Evolutionary conservation across 2,888 invertebrate species (phyloP).

Genomic region (Chesias legatella): DNA sequence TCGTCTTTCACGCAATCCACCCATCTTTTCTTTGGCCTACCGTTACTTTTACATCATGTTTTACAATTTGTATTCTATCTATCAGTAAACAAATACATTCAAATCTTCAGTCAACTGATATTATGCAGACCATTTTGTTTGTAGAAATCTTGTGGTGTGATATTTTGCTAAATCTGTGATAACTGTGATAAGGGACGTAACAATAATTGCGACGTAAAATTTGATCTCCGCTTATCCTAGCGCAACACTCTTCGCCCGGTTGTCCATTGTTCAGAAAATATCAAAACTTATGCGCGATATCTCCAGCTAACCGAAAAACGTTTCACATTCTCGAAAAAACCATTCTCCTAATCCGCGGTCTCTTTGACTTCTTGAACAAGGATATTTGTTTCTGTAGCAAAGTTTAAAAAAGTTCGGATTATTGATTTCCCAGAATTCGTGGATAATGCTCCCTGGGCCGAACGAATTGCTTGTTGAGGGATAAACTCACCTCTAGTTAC

Average conservation of each 20-base stretch:
- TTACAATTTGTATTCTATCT: too few species aligned
- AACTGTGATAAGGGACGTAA: slow-evolving; percentile 34
- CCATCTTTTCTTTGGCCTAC: too few species aligned
- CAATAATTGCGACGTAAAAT: slow-evolving; percentile 49
- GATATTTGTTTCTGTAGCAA: slow-evolving; percentile 69
- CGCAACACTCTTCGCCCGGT: slow-evolving; percentile 66
- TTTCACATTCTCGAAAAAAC: slow-evolving; percentile 70
- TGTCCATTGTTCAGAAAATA: slow-evolving; percentile 63
- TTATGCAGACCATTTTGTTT: neutral
- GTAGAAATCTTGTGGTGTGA: slow-evolving; percentile 23
- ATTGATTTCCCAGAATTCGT: slow-evolving; percentile 71
- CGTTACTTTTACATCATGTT: too few species aligned
- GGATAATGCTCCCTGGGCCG: slow-evolving; percentile 69
- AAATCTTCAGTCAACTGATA: too few species aligned
- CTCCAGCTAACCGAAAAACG: slow-evolving; percentile 67
- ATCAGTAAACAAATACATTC: too few species aligned
- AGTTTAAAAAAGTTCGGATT: slow-evolving; percentile 70
- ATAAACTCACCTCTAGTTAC: slow-evolving; percentile 73
- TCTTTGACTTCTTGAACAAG: slow-evolving; percentile 63
- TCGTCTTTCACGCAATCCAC: too few species aligned
- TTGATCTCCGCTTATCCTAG: slow-evolving; percentile 57
- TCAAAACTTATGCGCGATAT: slow-evolving; percentile 66
- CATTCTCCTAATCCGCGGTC: slow-evolving; percentile 70
- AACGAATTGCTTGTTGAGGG: slow-evolving; percentile 73
- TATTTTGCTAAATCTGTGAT: slow-evolving; percentile 32